Base-by-base conservation (phyloP, 2,797 vertebrate species). In the Lepus oiostolus region DNA sequence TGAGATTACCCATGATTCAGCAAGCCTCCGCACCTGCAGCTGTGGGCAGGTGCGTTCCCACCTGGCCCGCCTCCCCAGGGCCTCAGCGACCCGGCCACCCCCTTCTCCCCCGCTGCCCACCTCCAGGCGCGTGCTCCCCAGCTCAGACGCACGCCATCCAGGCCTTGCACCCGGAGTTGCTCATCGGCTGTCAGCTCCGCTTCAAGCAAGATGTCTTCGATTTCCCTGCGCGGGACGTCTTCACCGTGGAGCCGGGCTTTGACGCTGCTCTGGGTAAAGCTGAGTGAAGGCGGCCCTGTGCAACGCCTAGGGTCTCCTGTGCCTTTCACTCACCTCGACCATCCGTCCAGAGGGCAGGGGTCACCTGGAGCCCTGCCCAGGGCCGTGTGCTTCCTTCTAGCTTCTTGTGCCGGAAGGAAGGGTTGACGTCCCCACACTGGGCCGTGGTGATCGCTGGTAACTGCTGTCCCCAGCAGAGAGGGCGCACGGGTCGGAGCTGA, bases 71-170 rank as follows among this genome's bases (percentile, higher is more conserved):
- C 76, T n/a, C 16, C 0, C 0, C 0, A 12, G 22, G 50, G 32
- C 63, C 38, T 6, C 1, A 0, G 10, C 16, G 21, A 26, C 10
- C 79, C 70, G 22, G 26, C 42, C 65, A 30, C 0, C 1, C 54
- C n/a, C 76, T 84, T 4, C 2, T 35, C 32, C 13, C 17, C 12
- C 4, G 32, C 42, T 63, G 16, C 28, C 54, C 13, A 3, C 72
- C 62, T 82, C 84, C 92, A 99, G 99, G 99, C 54, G 98, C 98
- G 68, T 99, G 99, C 85, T 99, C 98, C 1, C 88, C 98, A 3
- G 85, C 97, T 70, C 99, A 99, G 97, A 95, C 95, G 35, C 98
- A 98, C 60, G 98, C 98, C 32, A 98, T 99, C 32, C 65, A 98
- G 60, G 97, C 98, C 30, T 98, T 99, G 87, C 98, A 97, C 0